Evolutionary conservation across 2,113 vertebrate species (phyloP).

Genomic region (Nibea albiflora): DNA sequence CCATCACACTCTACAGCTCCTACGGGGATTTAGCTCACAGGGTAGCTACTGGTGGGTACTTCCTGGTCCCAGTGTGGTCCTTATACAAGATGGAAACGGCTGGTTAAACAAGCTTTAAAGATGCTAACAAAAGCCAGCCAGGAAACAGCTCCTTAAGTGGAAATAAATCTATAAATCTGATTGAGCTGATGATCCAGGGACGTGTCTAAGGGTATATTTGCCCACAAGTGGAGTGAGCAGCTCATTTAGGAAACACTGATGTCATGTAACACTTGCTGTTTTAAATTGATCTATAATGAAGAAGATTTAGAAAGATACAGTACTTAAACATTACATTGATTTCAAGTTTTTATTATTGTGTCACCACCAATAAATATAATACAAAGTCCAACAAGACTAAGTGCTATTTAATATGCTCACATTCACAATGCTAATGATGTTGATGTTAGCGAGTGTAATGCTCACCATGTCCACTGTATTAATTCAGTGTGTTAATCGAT

Average conservation of each 20-base stretch:
- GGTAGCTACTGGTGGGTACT: slow-evolving; percentile 51
- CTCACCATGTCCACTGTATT: background rate
- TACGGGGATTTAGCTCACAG: slow-evolving; percentile 44
- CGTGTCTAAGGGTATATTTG: background rate
- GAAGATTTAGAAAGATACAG: background rate
- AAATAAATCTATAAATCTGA: slow-evolving; percentile 36
- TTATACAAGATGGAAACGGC: slow-evolving; percentile 18
- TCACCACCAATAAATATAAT: background rate
- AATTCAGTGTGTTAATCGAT: background rate
- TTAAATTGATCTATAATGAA: background rate
- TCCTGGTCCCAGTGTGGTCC: slow-evolving; percentile 58
- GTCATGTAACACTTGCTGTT: background rate
- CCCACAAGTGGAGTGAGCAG: background rate
- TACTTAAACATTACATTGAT: too few species aligned
- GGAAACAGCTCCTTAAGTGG: background rate
- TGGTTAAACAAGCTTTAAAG: slow-evolving; percentile 48
- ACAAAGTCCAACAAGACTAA: background rate
- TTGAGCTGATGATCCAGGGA: slow-evolving; percentile 16
- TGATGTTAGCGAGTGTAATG: background rate
- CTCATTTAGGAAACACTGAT: background rate
- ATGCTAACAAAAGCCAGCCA: slow-evolving; percentile 11
- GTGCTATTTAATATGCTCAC: background rate
- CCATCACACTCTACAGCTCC: slow-evolving; percentile 42
- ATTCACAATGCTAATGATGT: background rate
- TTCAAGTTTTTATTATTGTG: too few species aligned